These are phyloP conservation scores for Clusia tigrina DNA, from an alignment of 2,888 invertebrate species.

Conservation along the genomic window DNA sequence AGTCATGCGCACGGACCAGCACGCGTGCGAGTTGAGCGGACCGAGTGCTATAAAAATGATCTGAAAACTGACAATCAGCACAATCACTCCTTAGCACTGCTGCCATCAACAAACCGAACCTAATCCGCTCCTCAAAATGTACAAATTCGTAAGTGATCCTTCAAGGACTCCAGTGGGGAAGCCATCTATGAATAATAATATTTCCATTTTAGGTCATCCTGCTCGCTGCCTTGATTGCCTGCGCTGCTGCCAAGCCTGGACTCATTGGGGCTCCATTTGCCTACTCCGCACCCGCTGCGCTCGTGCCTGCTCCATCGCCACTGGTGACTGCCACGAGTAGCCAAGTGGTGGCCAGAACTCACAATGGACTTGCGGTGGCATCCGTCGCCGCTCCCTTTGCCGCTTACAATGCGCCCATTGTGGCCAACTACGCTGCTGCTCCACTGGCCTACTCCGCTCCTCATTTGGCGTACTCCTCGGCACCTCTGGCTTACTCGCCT, in stretches of 20 bases:
- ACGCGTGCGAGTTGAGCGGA: too few species aligned
- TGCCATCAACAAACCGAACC: not conserved
- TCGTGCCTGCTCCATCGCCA: slow-evolving; percentile 48
- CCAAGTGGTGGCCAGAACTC: slow-evolving; percentile 49
- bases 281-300: slow-evolving; percentile 29
- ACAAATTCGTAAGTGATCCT: slow-evolving; percentile 9
- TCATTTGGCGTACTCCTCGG: slow-evolving; percentile 32
- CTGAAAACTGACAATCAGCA: slow-evolving; percentile 23
- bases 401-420: slow-evolving; percentile 25
- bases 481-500: slow-evolving; percentile 17
- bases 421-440: slow-evolving; percentile 15
- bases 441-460: slow-evolving; percentile 28
- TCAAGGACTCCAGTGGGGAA: not conserved
- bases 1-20: too few species aligned
- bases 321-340: slow-evolving; percentile 51
- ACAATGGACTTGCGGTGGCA: slow-evolving; percentile 50
- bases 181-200: slow-evolving; percentile 12
- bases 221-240: slow-evolving; percentile 45
- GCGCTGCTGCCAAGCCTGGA: slow-evolving; percentile 46
- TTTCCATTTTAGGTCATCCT: slow-evolving; percentile 25
- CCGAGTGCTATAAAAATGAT: not conserved
- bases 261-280: slow-evolving; percentile 31
- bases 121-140: not conserved
- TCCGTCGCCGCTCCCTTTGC: slow-evolving; percentile 40
- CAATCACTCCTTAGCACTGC: not conserved